Percentiles rank a stretch among this genome's conserved stretches.
Conservation (phyloP, 2,888 invertebrate genomes). For the Tetragonisca angustula region DNA sequence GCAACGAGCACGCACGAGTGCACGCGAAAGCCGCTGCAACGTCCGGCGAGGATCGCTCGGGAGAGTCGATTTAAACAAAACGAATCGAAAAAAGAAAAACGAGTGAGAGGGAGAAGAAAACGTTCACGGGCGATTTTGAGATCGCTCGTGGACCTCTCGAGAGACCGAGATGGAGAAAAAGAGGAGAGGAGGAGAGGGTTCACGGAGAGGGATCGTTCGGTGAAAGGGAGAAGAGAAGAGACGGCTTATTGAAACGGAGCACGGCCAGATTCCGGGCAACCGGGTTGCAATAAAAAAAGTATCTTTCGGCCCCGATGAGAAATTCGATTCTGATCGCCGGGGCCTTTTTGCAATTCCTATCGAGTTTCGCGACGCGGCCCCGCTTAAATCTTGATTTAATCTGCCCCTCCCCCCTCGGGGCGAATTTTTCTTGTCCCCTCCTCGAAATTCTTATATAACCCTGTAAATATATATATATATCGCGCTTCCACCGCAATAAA, state of each 20-base stretch:
- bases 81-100: neutral
- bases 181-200: neutral
- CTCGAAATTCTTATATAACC: slow-evolving; percentile 36
- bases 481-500: neutral
- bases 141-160: too few relatives aligned
- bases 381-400: slow-evolving; percentile 55
- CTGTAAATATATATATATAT: slow-evolving; percentile 11
- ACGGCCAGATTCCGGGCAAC: slow-evolving; percentile 37
- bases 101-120: neutral
- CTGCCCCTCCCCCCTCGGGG: neutral
- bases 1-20: slow-evolving; percentile 57
- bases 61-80: neutral
- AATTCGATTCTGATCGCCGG: slow-evolving; percentile 63
- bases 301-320: slow-evolving; percentile 49
- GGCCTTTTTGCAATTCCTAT: slow-evolving; percentile 62
- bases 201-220: slow-evolving; percentile 8
- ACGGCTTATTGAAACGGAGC: slow-evolving; percentile 31
- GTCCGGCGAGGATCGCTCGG: neutral
- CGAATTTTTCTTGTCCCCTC: slow-evolving; percentile 32
- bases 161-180: neutral
- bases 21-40: slow-evolving; percentile 34
- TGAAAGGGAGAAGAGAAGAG: neutral
- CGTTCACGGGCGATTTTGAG: too few relatives aligned
- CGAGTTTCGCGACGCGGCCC: slow-evolving; percentile 57
- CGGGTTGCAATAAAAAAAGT: slow-evolving; percentile 35